phyloP scores from a whole-genome alignment of 1,140 invertebrate species.

The Zaprionus taronus region DNA sequence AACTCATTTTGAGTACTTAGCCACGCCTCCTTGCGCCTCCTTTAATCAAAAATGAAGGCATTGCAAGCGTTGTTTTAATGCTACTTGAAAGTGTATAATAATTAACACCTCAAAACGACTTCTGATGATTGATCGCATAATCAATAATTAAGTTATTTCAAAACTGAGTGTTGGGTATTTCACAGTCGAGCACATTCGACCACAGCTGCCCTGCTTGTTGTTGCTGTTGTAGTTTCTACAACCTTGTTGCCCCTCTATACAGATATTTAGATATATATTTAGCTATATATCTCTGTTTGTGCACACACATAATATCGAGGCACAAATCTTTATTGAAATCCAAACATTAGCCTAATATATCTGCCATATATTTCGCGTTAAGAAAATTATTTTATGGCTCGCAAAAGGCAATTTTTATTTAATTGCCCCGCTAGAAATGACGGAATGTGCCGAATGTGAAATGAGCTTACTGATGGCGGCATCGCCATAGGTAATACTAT shows the following conservation, averaged over 20 bases:
- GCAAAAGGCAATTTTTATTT: constrained; percentile 50
- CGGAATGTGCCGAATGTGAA: not conserved
- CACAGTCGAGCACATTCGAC: too few species aligned
- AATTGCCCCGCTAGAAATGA: constrained; percentile 19
- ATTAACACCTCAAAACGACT: too few species aligned
- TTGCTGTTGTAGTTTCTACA: constrained; percentile 26
- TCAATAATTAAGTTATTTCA: too few species aligned
- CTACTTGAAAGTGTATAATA: too few species aligned
- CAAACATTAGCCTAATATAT: constrained; percentile 53
- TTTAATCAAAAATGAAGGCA: too few species aligned
- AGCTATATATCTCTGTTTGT: not conserved
- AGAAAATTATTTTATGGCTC: constrained; percentile 46
- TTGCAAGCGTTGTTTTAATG: too few species aligned
- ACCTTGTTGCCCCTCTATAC: constrained; percentile 36
- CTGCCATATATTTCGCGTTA: constrained; percentile 51
- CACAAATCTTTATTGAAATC: constrained; percentile 69
- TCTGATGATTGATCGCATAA: too few species aligned
- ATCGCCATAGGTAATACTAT: not conserved
- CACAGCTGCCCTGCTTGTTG: not conserved
- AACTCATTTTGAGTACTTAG: too few species aligned
- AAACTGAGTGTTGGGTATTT: too few species aligned
- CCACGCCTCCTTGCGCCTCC: too few species aligned
- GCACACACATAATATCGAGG: constrained; percentile 36
- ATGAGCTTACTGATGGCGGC: too few species aligned
- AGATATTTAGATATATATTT: constrained; percentile 12